A percentile compares a stretch with the other conserved stretches of the same genome.
These are phyloP conservation scores for Uropsilus gracilis DNA, from an alignment of 2,113 vertebrate species.

Conservation along the genomic window DNA sequence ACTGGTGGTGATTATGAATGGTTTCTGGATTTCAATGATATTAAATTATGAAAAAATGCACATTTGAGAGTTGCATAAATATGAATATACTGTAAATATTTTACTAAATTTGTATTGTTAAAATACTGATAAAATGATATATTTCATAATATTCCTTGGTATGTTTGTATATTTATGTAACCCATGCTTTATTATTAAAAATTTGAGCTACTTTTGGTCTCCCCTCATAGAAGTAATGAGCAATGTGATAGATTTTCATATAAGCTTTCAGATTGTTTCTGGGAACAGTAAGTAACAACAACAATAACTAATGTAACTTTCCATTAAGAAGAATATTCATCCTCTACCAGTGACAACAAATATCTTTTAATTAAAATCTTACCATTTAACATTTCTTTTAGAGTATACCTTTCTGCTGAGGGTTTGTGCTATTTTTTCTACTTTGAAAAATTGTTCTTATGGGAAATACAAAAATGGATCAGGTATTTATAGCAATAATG, in stretches of 20 bases:
- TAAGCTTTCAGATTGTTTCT: not conserved
- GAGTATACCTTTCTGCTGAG: not conserved
- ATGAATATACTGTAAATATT: not conserved
- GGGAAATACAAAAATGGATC: not conserved
- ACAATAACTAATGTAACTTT: not conserved
- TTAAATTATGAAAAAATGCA: not conserved
- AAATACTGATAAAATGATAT: not conserved
- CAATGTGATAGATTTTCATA: not conserved
- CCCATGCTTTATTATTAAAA: not conserved
- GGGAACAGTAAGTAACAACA: too few species aligned
- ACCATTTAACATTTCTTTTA: not conserved
- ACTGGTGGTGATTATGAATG: not conserved
- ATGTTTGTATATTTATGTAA: not conserved
- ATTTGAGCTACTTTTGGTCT: not conserved
- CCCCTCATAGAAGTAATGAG: not conserved
- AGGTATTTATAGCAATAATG: not conserved
- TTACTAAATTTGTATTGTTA: not conserved
- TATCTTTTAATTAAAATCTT: not conserved
- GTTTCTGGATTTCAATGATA: not conserved
- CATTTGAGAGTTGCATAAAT: not conserved
- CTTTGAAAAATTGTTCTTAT: not conserved
- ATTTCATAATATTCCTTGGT: not conserved
- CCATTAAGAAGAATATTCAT: not conserved
- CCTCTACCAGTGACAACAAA: not conserved
- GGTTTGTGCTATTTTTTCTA: not conserved